Conservation (phyloP, 2,113 vertebrate species). For the Toxotes jaculatrix region DNA sequence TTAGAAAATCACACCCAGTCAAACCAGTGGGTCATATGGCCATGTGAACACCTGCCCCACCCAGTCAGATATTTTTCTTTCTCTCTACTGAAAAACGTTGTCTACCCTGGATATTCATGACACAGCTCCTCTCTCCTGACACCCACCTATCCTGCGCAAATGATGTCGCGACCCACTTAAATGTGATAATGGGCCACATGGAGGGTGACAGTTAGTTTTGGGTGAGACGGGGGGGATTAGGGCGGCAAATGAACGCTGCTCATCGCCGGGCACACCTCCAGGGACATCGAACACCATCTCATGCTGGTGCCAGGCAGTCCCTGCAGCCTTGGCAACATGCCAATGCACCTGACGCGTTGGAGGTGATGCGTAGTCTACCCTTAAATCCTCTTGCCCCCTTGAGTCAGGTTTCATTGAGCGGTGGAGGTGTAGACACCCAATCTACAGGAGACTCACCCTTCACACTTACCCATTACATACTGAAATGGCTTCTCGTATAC, state of each 20-base stretch:
- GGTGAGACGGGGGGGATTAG: constrained; percentile 63
- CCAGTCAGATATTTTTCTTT: constrained; percentile 11
- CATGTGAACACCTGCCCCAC: constrained; percentile 8
- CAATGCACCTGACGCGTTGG: constrained; percentile 56
- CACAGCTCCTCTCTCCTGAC: not conserved
- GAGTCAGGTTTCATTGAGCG: constrained; percentile 44
- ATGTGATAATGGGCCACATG: constrained; percentile 65
- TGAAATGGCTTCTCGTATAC: not conserved
- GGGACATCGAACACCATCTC: constrained; percentile 54
- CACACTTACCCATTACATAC: not conserved
- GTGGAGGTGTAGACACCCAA: constrained; percentile 2
- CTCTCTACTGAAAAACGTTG: not conserved
- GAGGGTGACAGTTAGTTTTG: constrained; percentile 66
- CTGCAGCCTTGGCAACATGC: constrained; percentile 42
- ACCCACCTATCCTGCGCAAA: not conserved
- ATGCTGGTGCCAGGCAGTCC: constrained; percentile 34
- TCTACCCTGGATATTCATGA: constrained; percentile 1
- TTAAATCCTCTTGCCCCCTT: not conserved
- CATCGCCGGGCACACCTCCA: constrained; percentile 62
- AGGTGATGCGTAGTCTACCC: constrained; percentile 44
- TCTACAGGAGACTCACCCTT: not conserved
- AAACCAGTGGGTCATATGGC: not conserved
- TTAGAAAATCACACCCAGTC: constrained; percentile 31
- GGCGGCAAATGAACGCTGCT: constrained; percentile 42
- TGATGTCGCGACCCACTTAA: constrained; percentile 42